phyloP scores from a whole-genome alignment of 2,797 vertebrate species.

The Eremophila alpestris region DNA sequence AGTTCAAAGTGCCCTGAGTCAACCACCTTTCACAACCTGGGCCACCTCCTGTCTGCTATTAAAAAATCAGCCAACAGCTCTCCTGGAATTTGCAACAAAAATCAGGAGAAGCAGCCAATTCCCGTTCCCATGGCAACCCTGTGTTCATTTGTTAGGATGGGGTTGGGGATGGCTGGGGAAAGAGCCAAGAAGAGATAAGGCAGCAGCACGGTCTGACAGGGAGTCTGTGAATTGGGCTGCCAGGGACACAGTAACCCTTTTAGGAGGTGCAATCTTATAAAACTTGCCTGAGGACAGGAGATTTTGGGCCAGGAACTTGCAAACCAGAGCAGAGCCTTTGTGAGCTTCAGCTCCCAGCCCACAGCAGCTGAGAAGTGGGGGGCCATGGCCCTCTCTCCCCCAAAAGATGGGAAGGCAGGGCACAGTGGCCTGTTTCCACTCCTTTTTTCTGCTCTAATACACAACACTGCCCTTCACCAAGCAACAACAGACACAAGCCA shows the following conservation, averaged over 20 bases:
- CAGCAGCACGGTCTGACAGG: accelerated
- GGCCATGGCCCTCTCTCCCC: accelerated
- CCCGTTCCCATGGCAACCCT: background rate
- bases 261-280: background rate
- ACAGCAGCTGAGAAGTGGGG: background rate
- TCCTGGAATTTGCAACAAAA: background rate
- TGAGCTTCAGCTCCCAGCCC: background rate
- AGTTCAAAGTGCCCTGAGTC: background rate
- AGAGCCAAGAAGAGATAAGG: background rate
- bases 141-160: background rate
- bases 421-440: background rate
- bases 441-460: background rate
- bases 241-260: background rate
- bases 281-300: background rate
- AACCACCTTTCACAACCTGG: constrained; percentile 32
- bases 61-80: background rate
- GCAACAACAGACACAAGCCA: background rate
- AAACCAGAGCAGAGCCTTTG: background rate
- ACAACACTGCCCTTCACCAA: accelerated
- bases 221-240: background rate
- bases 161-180: background rate
- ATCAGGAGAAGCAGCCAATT: background rate
- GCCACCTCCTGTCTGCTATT: background rate
- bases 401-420: background rate
- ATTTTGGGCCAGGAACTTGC: background rate